These are phyloP conservation scores for Idris sp. DNA, from an alignment of 1,140 invertebrate genomes.

Conservation along the genomic window DNA sequence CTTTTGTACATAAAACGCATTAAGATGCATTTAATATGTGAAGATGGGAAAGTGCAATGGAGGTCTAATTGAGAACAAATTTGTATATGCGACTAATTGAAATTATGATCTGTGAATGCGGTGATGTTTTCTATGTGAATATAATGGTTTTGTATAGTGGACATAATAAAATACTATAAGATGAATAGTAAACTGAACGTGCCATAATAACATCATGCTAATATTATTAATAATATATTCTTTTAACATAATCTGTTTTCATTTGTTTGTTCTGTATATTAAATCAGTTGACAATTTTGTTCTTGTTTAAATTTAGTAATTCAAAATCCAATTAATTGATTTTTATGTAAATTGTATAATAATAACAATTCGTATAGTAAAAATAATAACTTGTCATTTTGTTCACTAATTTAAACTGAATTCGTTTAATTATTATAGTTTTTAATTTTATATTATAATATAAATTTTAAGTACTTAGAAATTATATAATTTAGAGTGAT, in stretches of 20 bases:
- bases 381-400: conserved; percentile 4
- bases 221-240: conserved; percentile 75
- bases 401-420: no score
- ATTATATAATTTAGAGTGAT: no score
- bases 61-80: conserved; percentile 64
- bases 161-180: conserved; percentile 69
- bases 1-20: conserved; percentile 76
- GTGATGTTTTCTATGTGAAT: conserved; percentile 64
- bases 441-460: no score
- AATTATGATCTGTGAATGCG: conserved; percentile 57
- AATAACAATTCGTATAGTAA: no score
- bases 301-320: no score
- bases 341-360: no score
- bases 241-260: conserved; percentile 70
- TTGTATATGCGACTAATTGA: conserved; percentile 63
- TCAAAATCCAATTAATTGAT: no score
- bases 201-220: conserved; percentile 78
- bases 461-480: no score
- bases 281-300: conserved; percentile 12
- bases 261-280: conserved; percentile 69
- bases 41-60: conserved; percentile 78
- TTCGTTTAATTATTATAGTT: no score
- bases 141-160: conserved; percentile 68
- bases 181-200: conserved; percentile 75
- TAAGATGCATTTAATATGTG: conserved; percentile 77